A percentile compares a stretch with the other conserved stretches of the same genome.
Conservation (phyloP, 2,797 vertebrate genomes). For the Masticophis lateralis region DNA sequence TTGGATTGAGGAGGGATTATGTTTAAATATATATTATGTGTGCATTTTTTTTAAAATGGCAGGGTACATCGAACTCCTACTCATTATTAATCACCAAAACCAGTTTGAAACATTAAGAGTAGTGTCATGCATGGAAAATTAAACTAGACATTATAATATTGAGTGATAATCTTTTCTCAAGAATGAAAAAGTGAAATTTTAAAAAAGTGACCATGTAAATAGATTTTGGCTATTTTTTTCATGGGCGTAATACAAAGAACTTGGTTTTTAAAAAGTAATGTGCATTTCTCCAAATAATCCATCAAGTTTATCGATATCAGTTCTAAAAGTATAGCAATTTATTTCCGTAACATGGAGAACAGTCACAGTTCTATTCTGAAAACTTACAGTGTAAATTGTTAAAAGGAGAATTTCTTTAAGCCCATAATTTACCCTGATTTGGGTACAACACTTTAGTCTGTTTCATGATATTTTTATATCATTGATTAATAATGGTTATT, state of each 20-base stretch:
- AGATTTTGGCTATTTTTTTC: not conserved
- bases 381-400: not conserved
- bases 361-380: not conserved
- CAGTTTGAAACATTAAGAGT: constrained; percentile 7
- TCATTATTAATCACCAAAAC: not conserved
- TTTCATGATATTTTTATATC: not conserved
- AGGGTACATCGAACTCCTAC: not conserved
- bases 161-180: not conserved
- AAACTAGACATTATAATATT: not conserved
- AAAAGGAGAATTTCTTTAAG: not conserved
- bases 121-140: not conserved
- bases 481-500: not conserved
- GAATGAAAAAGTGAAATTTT: constrained; percentile 17
- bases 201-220: not conserved
- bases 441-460: not conserved
- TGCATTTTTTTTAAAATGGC: constrained; percentile 29
- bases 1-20: constrained; percentile 9
- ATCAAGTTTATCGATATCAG: not conserved
- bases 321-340: not conserved
- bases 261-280: not conserved
- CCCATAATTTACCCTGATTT: not conserved
- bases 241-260: not conserved
- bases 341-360: not conserved
- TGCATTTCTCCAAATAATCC: not conserved
- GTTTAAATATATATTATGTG: not conserved